Conservation (phyloP, 2,888 invertebrate genomes). For the Pelosia muscerda region DNA sequence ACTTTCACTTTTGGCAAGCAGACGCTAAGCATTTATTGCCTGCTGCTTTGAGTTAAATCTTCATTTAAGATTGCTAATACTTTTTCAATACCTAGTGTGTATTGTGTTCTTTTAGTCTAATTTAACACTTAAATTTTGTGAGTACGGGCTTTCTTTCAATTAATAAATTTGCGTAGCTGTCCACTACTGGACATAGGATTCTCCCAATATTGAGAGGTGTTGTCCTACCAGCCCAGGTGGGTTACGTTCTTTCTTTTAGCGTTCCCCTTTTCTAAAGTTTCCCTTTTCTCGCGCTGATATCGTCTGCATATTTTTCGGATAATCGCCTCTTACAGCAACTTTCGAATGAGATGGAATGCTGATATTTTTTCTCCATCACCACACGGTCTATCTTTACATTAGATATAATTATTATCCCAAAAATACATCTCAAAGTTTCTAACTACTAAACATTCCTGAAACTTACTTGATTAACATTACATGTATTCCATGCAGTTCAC, state of each 20-base stretch:
- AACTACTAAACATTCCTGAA: background rate
- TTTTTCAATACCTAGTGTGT: background rate
- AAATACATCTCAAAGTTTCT: background rate
- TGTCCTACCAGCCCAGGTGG: too few species aligned
- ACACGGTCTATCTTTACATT: background rate
- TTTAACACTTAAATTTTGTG: background rate
- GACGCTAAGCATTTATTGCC: background rate
- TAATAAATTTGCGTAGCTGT: too few species aligned
- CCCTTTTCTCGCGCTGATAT: too few species aligned
- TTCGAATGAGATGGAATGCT: too few species aligned
- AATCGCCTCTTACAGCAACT: too few species aligned
- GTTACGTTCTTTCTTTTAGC: too few species aligned
- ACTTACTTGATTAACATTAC: constrained; percentile 72
- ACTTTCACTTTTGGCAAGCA: background rate
- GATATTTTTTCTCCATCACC: too few species aligned
- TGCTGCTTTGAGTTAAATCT: background rate
- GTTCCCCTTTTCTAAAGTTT: too few species aligned
- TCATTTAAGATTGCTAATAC: background rate
- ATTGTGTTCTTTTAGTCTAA: background rate
- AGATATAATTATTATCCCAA: background rate
- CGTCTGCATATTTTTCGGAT: too few species aligned
- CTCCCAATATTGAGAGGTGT: too few species aligned
- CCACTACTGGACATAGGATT: too few species aligned
- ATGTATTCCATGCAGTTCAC: constrained; percentile 67
- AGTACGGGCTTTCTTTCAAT: background rate